Conservation (phyloP, 2,113 vertebrate species). For the Otocyon megalotis region DNA sequence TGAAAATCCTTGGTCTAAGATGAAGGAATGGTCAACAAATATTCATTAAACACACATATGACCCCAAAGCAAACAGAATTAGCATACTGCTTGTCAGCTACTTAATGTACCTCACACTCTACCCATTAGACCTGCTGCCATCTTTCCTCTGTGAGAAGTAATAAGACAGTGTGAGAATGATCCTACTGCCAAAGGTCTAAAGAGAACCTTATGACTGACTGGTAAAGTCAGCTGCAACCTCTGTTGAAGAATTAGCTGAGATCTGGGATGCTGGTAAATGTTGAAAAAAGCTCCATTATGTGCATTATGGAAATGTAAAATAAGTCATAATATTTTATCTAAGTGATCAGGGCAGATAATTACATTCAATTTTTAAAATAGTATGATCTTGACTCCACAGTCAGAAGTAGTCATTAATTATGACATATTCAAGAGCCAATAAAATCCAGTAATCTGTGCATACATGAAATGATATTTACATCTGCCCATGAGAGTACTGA, state of each 20-base stretch:
- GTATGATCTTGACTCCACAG: neutral
- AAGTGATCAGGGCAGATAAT: neutral
- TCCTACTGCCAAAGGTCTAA: neutral
- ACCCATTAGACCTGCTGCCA: neutral
- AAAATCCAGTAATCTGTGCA: neutral
- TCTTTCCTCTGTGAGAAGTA: neutral
- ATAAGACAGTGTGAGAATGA: neutral
- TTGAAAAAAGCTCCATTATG: neutral
- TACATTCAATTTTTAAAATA: neutral
- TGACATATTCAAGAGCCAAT: neutral
- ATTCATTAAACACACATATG: neutral
- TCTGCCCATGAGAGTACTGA: neutral
- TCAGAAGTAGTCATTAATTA: neutral
- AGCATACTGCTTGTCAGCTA: neutral
- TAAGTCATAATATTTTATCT: constrained; percentile 4
- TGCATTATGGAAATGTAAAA: neutral
- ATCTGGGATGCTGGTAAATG: neutral
- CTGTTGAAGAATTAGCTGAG: neutral
- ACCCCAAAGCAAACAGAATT: neutral
- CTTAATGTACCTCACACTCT: neutral
- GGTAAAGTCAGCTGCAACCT: neutral
- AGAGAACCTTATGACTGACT: neutral
- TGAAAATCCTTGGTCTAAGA: neutral
- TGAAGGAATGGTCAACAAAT: constrained; percentile 23
- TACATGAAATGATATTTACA: neutral